Evolutionary conservation across 2,113 vertebrate genomes (phyloP).

Genomic region (Nymphicus hollandicus): DNA sequence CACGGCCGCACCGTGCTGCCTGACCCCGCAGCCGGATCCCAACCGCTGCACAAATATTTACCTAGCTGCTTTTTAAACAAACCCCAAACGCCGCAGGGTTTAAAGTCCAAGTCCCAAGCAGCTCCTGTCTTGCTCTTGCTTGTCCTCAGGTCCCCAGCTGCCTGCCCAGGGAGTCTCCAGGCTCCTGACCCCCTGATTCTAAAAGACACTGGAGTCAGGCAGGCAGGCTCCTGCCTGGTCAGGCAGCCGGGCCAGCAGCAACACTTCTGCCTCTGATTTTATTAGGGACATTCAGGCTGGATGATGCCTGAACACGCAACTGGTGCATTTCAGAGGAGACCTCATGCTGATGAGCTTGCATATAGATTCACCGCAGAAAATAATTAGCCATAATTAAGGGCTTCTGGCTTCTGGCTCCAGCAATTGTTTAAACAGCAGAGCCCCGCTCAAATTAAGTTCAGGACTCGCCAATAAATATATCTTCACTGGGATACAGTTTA

Average conservation of each 20-base stretch:
- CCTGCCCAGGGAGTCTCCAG: neutral
- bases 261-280: neutral
- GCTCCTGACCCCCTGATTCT: neutral
- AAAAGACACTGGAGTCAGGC: neutral
- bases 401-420: constrained; percentile 59
- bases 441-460: constrained; percentile 41
- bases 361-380: constrained; percentile 44
- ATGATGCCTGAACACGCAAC: constrained; percentile 28
- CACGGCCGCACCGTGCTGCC: neutral
- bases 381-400: constrained; percentile 62
- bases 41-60: constrained; percentile 53
- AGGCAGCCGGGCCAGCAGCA: neutral
- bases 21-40: constrained; percentile 11
- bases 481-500: neutral
- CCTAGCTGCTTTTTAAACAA: constrained; percentile 49
- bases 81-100: constrained; percentile 26
- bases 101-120: constrained; percentile 53
- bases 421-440: constrained; percentile 53
- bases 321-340: constrained; percentile 12
- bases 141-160: neutral
- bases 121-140: constrained; percentile 23
- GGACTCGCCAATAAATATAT: constrained; percentile 6
- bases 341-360: constrained; percentile 35
- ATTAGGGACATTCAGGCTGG: neutral
- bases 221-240: neutral